These are phyloP conservation scores for Anoplophora glabripennis DNA, from an alignment of 1,140 invertebrate genomes.

Conservation along the genomic window DNA sequence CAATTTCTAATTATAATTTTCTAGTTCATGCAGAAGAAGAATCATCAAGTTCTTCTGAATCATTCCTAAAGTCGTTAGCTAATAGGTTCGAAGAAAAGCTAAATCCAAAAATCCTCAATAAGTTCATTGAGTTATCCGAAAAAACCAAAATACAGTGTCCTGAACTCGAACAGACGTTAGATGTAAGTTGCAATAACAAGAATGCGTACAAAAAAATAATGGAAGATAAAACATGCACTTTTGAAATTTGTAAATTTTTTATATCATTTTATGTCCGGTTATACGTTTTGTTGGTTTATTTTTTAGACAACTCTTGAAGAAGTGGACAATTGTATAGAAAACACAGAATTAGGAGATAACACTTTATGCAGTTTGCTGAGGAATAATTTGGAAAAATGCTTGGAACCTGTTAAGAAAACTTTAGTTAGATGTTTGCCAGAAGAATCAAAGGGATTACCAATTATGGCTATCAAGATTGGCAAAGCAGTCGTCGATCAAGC, in stretches of 20 bases:
- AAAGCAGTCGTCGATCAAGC: constrained; percentile 1
- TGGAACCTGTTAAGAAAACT: constrained; percentile 7
- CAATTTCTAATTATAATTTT: too few species aligned
- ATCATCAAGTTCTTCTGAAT: too few species aligned
- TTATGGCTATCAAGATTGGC: not conserved
- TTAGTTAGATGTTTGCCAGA: constrained; percentile 15
- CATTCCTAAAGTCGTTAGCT: too few species aligned
- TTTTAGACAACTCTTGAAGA: not conserved
- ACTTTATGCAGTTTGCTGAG: not conserved
- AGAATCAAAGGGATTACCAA: constrained; percentile 16
- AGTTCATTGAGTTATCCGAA: too few species aligned
- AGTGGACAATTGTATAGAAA: not conserved
- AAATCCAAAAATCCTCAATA: too few species aligned
- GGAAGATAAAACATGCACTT: not conserved
- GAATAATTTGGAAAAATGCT: not conserved
- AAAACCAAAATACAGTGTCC: not conserved
- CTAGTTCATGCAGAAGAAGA: too few species aligned
- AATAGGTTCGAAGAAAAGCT: too few species aligned
- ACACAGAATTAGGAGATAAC: not conserved
- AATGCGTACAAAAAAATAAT: not conserved
- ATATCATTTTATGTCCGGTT: not conserved
- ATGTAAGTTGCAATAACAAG: not conserved
- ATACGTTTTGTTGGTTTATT: not conserved
- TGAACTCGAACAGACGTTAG: not conserved
- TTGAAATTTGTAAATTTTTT: not conserved